Evolutionary conservation across 2,888 invertebrate genomes (phyloP), one percentile per base, ranked within the genome.

Genomic region (Drosophila anomalata): DNA sequence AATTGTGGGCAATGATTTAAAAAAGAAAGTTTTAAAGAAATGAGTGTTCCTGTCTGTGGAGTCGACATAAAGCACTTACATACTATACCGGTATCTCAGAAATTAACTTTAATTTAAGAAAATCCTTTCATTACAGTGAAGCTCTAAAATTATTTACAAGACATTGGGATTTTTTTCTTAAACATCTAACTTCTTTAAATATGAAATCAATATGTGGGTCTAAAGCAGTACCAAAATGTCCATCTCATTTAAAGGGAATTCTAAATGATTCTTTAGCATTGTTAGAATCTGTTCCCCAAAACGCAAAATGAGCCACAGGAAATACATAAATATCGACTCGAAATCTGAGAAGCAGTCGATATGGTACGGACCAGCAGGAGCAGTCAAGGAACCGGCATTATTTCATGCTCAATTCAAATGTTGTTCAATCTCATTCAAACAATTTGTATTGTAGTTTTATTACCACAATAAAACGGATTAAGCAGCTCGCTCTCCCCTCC

Each of bases 391-490:
- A 67, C 62, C 73, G 57, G 77, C 75, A 72, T 75, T 77, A 68
- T 80, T 82, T 76, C 73, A 79, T 79, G 81, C 84, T 86, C 83
- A 79, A 84, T 87, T 87, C 85, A 79, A 84, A 84, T 87, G 84
- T 84, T 84, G 79, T 77, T 84, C 87, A 87, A 84, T 87, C 79
- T 75, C 82, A 82, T 82, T 84, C 85, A 81, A 84, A 84, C 84
- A 84, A 84, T 87, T 83, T 84, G 84, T 84, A 87, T 87, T 87
- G 84, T 84, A 87, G 84, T 84, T 84, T 84, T 84, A 84, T 84
- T 84, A 74, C 85, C 87, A 79, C 85, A 84, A 84, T 84, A 84
- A 84, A 84, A 84, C 85, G 87, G 84, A 87, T 84, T 84, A 84
- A 82, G 79, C 76, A 76, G 72, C 63, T 56, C 58, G 52, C 63